Evolutionary conservation across 2,113 vertebrate genomes (phyloP), one percentile per base, ranked within the genome.

Genomic region (Aythya baeri): DNA sequence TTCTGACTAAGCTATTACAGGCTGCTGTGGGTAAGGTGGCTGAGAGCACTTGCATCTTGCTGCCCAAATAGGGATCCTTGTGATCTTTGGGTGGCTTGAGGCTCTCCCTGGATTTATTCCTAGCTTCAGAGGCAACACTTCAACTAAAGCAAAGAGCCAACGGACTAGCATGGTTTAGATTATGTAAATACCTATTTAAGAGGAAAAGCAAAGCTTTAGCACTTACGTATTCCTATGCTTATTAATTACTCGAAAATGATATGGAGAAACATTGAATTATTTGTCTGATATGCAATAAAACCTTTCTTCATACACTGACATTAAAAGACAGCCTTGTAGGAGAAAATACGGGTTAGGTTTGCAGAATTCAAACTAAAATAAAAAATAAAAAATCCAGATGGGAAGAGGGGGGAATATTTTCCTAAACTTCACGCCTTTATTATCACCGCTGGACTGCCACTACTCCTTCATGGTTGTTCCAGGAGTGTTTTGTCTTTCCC

Each of bases 401-500:
- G 46, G n/a, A 82, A 62, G n/a, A 72, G 31, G 32, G 32, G 43
- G 4, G 31, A 84, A 26, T 62, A 27, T 62, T 92, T 94, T 94
- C 59, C 38, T 68, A n/a, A 91, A 55, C 23, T 74, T 85, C 26
- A 13, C 3, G 7, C 58, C 74, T 88, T 75, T 80, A 29, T 86
- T 41, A 36, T 84, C 71, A 27, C 52, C 5, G 4, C 41, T 59
- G 55, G 76, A 34, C 55, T 76, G 32, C 27, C 79, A 21, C 41
- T 79, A 4, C 49, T 92, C 17, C 21, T 91, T 79, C 38, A 50
- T 63, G 20, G 66, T 84, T 43, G 46, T 79, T 92, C 57, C 36
- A 44, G 16, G 70, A 75, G 31, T 73, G 27, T 68, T 96, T 88
- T 85, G 78, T 91, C 88, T 95, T 89, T 70, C 44, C 66, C n/a